Evolutionary conservation across 2,888 invertebrate genomes (phyloP).

Genomic region (Lasioglossum malachurum): DNA sequence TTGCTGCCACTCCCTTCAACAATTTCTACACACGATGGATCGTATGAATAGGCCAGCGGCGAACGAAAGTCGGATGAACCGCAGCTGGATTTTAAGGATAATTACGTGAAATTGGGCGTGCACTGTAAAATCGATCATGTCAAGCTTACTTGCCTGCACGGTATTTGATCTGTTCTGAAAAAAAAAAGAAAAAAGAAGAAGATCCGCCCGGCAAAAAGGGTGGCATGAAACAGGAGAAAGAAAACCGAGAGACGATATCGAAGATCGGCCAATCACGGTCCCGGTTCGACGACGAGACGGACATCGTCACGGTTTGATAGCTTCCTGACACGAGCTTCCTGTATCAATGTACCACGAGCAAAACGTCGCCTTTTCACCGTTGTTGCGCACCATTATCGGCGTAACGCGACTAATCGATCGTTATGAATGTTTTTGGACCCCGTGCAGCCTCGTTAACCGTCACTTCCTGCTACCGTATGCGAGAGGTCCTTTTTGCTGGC

Average conservation of each 20-base stretch:
- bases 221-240: slow-evolving; percentile 17
- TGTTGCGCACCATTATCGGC: background rate
- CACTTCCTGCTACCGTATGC: background rate
- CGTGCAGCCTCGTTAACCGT: background rate
- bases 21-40: background rate
- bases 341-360: slow-evolving; percentile 56
- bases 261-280: slow-evolving; percentile 47
- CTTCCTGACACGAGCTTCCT: slow-evolving; percentile 74
- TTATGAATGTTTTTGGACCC: slow-evolving; percentile 7
- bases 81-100: slow-evolving; percentile 70
- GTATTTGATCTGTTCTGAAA: slow-evolving; percentile 17
- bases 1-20: background rate
- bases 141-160: slow-evolving; percentile 51
- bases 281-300: slow-evolving; percentile 47
- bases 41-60: background rate
- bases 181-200: slow-evolving; percentile 1
- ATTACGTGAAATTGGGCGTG: slow-evolving; percentile 70
- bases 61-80: slow-evolving; percentile 55
- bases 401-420: slow-evolving; percentile 15
- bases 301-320: slow-evolving; percentile 76
- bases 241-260: slow-evolving; percentile 10
- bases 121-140: slow-evolving; percentile 55
- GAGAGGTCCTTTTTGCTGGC: background rate
- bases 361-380: slow-evolving; percentile 33
- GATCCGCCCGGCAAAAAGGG: slow-evolving; percentile 20